These are phyloP conservation scores for Heliconius congener DNA, from an alignment of 1,140 invertebrate genomes.

Conservation along the genomic window DNA sequence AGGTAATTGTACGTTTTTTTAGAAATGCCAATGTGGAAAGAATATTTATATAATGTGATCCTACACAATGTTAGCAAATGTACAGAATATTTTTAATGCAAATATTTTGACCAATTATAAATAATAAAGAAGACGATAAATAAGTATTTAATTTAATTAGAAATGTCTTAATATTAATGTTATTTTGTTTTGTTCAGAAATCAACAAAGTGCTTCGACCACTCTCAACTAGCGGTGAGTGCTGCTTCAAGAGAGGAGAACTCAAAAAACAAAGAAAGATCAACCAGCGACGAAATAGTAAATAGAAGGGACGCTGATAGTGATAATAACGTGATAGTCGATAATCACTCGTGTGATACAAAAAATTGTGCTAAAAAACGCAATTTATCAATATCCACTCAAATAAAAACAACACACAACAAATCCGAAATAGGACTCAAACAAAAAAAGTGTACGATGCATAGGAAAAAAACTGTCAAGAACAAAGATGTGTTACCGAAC, in stretches of 20 bases:
- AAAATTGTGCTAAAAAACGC: constrained; percentile 63
- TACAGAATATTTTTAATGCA: too few relatives aligned
- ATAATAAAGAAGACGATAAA: too few relatives aligned
- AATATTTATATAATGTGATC: too few relatives aligned
- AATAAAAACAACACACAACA: constrained; percentile 73
- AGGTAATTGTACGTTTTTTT: too few relatives aligned
- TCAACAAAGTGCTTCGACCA: constrained; percentile 73
- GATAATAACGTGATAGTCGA: constrained; percentile 46
- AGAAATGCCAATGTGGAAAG: too few relatives aligned
- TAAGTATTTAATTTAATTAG: too few relatives aligned
- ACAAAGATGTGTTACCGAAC: constrained; percentile 55
- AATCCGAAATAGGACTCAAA: constrained; percentile 73
- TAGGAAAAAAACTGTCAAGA: constrained; percentile 62
- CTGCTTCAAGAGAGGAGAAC: constrained; percentile 31
- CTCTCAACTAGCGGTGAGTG: constrained; percentile 56
- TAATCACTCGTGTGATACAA: constrained; percentile 48
- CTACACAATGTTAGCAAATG: too few relatives aligned
- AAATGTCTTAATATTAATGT: too few relatives aligned
- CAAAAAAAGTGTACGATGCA: constrained; percentile 67
- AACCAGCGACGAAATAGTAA: constrained; percentile 31
- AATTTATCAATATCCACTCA: constrained; percentile 64
- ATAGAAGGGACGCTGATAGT: constrained; percentile 33
- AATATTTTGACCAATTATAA: too few relatives aligned
- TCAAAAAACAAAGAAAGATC: constrained; percentile 26
- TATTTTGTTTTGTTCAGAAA: constrained; percentile 55